These are phyloP conservation scores for Sitta carolinensis DNA, from an alignment of 2,797 vertebrate species.

Conservation along the genomic window DNA sequence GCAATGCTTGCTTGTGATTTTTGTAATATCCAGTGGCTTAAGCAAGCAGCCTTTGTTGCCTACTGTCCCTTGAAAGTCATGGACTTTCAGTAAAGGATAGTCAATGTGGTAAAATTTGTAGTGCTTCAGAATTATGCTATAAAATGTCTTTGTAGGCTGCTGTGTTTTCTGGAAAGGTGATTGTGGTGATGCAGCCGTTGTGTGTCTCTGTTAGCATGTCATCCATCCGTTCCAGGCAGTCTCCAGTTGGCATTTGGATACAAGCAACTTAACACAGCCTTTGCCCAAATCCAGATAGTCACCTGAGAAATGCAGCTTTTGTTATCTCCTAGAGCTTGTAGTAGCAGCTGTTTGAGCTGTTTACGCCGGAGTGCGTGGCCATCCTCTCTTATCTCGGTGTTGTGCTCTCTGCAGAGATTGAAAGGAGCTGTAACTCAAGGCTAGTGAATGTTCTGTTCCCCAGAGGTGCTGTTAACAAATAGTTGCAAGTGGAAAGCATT, in stretches of 20 bases:
- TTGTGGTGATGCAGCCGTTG: not conserved
- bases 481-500: constrained; percentile 16
- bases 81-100: not conserved
- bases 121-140: not conserved
- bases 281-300: not conserved
- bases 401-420: not conserved
- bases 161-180: not conserved
- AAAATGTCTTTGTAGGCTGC: not conserved
- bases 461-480: constrained; percentile 16
- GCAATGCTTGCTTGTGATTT: not conserved
- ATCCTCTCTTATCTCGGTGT: constrained; percentile 3
- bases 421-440: constrained; percentile 29
- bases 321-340: constrained; percentile 16
- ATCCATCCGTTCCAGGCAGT: not conserved
- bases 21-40: not conserved
- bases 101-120: not conserved
- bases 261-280: not conserved
- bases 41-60: not conserved
- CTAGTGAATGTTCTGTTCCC: not conserved
- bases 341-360: not conserved
- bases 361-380: not conserved
- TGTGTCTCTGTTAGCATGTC: not conserved
- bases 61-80: not conserved
- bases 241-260: not conserved
- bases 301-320: constrained; percentile 25